Conservation (phyloP, 1,140 invertebrate genomes). For the Oedothorax gibbosus region DNA sequence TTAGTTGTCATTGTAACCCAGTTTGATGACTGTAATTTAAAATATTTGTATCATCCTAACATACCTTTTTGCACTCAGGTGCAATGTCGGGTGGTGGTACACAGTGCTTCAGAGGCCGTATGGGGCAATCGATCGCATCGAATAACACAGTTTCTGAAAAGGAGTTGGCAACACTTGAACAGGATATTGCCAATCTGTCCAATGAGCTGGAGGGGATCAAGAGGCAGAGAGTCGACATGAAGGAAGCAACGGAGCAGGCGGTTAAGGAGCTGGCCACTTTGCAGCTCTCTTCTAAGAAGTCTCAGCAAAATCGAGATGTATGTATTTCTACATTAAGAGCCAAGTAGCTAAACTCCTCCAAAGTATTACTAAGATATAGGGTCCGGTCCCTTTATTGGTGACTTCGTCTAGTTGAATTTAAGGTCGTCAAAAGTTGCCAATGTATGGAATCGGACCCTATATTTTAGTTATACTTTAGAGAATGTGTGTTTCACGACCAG, state of each 20-base stretch:
- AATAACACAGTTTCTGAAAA: constrained; percentile 68
- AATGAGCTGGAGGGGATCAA: constrained; percentile 47
- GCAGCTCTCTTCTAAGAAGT: constrained; percentile 32
- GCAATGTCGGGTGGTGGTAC: constrained; percentile 95
- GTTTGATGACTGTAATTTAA: too few relatives aligned
- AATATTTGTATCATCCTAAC: background rate
- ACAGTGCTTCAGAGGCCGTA: constrained; percentile 76
- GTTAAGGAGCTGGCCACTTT: constrained; percentile 13
- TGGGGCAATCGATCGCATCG: constrained; percentile 80
- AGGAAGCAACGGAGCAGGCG: background rate
- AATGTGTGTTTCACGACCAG: too few relatives aligned
- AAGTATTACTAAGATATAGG: too few relatives aligned
- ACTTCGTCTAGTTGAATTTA: too few relatives aligned
- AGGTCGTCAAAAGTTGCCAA: too few relatives aligned
- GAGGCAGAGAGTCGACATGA: background rate
- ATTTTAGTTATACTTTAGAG: too few relatives aligned
- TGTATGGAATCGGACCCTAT: too few relatives aligned
- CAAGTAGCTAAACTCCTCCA: too few relatives aligned
- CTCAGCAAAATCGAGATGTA: constrained; percentile 14
- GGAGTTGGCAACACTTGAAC: constrained; percentile 69
- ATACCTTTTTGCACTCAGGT: constrained; percentile 70
- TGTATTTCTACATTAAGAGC: too few relatives aligned
- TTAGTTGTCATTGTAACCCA: too few relatives aligned
- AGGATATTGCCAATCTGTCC: constrained; percentile 71
- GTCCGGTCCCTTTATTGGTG: too few relatives aligned